A percentile compares a stretch with the other conserved stretches of the same genome.
Conservation (phyloP, 2,888 invertebrate genomes). For the Arrhopalites spinosus region DNA sequence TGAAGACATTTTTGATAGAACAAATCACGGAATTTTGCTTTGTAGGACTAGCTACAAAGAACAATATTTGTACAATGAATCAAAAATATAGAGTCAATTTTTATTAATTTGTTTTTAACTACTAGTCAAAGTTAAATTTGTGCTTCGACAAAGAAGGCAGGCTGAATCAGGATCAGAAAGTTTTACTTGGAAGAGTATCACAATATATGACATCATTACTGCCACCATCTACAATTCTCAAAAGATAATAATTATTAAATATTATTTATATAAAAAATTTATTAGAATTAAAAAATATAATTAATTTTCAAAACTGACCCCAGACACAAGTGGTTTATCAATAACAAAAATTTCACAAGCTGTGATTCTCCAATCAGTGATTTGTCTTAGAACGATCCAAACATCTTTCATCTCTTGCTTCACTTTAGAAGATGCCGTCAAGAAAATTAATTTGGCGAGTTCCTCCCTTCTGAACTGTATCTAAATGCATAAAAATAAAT, state of each 20-base stretch:
- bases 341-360: conserved; percentile 27
- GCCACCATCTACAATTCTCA: conserved; percentile 15
- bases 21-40: no score
- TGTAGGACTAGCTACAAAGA: no score
- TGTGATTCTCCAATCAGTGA: conserved; percentile 35
- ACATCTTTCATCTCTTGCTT: background rate
- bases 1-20: no score
- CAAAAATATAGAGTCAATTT: no score
- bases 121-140: no score
- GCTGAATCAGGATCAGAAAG: conserved; percentile 9
- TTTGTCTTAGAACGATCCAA: background rate
- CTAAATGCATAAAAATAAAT: background rate
- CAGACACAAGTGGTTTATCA: conserved; percentile 26
- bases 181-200: conserved; percentile 33
- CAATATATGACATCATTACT: conserved; percentile 29
- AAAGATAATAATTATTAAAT: background rate
- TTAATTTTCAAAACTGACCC: no score
- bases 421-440: background rate
- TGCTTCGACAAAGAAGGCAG: no score
- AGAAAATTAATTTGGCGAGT: background rate
- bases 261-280: background rate
- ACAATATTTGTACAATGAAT: no score
- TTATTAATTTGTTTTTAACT: no score
- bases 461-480: background rate
- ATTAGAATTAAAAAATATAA: no score